Percentiles rank a stretch among this genome's conserved stretches.
phyloP scores from a whole-genome alignment of 2,797 vertebrate species.

The Myotis findleyi region DNA sequence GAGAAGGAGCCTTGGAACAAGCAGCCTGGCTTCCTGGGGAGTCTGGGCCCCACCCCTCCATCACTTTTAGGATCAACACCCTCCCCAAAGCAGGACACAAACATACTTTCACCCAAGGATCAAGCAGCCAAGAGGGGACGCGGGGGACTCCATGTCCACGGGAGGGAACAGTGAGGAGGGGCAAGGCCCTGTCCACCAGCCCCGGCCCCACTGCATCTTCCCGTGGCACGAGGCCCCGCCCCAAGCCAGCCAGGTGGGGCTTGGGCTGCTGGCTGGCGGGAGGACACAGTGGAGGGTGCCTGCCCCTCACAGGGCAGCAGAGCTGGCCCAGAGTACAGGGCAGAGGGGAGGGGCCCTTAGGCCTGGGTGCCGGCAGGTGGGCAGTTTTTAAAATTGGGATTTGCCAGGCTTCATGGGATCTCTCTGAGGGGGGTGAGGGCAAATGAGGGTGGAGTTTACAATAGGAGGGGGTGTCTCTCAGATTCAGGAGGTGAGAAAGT shows the following conservation, averaged over 20 bases:
- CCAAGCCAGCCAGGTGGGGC: not conserved
- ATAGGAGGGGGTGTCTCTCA: not conserved
- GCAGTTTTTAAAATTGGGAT: not conserved
- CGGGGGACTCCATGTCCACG: not conserved
- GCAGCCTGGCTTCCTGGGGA: not conserved
- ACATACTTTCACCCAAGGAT: not conserved
- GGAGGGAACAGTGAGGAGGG: not conserved
- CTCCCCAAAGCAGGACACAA: not conserved
- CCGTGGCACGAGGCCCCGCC: not conserved
- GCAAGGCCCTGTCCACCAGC: not conserved
- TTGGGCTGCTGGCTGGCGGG: no score
- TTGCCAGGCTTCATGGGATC: not conserved
- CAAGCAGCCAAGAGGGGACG: not conserved
- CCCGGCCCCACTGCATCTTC: not conserved
- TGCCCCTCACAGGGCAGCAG: not conserved
- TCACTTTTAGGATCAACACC: not conserved
- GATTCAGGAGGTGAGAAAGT: not conserved
- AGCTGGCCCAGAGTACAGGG: not conserved
- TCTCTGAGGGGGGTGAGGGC: not conserved
- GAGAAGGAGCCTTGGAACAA: not conserved
- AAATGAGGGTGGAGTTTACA: not conserved
- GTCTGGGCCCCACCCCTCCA: no score
- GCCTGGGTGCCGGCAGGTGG: not conserved
- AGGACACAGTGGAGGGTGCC: not conserved
- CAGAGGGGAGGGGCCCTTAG: rapidly evolving